Conservation (phyloP, 2,888 invertebrate species). For the Pyrochroa serraticornis region DNA sequence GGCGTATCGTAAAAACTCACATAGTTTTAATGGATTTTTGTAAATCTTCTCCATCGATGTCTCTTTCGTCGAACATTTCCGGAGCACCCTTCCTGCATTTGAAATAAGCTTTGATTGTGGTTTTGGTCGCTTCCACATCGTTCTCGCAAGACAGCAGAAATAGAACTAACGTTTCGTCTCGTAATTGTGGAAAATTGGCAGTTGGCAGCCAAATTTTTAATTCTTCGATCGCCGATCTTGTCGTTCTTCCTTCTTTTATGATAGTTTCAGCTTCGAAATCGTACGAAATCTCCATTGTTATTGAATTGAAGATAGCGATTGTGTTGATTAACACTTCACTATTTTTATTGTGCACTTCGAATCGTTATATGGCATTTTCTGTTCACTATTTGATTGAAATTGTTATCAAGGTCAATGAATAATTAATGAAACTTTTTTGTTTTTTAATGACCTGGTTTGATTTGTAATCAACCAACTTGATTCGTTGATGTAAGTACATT, state of each 20-base stretch:
- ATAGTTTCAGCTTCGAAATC: slow-evolving; percentile 33
- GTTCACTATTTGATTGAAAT: no score
- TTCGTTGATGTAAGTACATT: no score
- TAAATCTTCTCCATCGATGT: slow-evolving; percentile 54
- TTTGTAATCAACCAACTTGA: no score
- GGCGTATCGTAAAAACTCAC: no score
- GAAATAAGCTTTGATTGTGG: slow-evolving; percentile 69
- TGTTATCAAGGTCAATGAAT: no score
- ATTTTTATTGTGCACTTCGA: no score
- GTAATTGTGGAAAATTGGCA: slow-evolving; percentile 48
- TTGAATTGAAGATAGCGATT: no score
- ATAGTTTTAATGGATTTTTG: slow-evolving; percentile 59
- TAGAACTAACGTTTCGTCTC: slow-evolving; percentile 67
- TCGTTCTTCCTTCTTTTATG: slow-evolving; percentile 35
- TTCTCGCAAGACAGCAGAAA: slow-evolving; percentile 72
- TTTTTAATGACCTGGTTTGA: no score
- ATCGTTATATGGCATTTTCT: no score
- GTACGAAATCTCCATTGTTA: not conserved
- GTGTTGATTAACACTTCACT: no score
- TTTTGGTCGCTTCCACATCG: slow-evolving; percentile 64
- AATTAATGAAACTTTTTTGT: no score
- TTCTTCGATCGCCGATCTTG: slow-evolving; percentile 41
- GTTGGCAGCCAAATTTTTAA: slow-evolving; percentile 45
- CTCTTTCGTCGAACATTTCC: slow-evolving; percentile 68
- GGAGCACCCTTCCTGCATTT: slow-evolving; percentile 64